These are phyloP conservation scores for Leptinotarsa defecta DNA, from an alignment of 1,140 invertebrate species.

Conservation along the genomic window DNA sequence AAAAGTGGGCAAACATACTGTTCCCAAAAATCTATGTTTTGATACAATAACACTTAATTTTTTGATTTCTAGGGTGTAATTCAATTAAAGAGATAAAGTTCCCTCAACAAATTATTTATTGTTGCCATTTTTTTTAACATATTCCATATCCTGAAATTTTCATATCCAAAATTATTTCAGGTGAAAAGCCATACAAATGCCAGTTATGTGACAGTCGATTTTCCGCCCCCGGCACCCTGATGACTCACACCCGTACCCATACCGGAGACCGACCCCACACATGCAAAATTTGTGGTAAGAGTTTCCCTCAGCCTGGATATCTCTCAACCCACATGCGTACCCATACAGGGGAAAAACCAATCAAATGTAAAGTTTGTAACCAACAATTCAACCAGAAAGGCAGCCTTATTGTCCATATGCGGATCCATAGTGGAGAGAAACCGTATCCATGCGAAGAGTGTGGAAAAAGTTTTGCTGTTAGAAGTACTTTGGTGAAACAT, in stretches of 20 bases:
- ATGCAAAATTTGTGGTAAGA: conserved; percentile 53
- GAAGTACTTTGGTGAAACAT: too few relatives aligned
- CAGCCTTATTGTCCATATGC: conserved; percentile 57
- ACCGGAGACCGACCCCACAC: conserved; percentile 52
- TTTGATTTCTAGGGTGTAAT: too few relatives aligned
- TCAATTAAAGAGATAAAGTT: too few relatives aligned
- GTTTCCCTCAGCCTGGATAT: conserved; percentile 41
- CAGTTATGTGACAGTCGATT: too few relatives aligned
- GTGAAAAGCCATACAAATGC: conserved; percentile 4
- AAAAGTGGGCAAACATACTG: too few relatives aligned
- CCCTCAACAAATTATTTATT: too few relatives aligned
- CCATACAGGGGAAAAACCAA: conserved; percentile 60
- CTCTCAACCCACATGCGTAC: conserved; percentile 45
- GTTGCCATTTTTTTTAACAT: too few relatives aligned
- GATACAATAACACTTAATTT: too few relatives aligned
- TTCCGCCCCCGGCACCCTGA: background rate
- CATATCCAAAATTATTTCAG: conserved; percentile 13
- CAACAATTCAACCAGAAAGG: conserved; percentile 50
- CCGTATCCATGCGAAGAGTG: conserved; percentile 72
- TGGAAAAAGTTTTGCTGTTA: background rate
- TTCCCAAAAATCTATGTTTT: too few relatives aligned
- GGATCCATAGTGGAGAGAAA: conserved; percentile 60
- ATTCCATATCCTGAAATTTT: conserved; percentile 22
- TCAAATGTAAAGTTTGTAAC: conserved; percentile 50
- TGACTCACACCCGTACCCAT: background rate